phyloP scores from a whole-genome alignment of 1,140 invertebrate genomes.

The Drosophila parabipectinata region DNA sequence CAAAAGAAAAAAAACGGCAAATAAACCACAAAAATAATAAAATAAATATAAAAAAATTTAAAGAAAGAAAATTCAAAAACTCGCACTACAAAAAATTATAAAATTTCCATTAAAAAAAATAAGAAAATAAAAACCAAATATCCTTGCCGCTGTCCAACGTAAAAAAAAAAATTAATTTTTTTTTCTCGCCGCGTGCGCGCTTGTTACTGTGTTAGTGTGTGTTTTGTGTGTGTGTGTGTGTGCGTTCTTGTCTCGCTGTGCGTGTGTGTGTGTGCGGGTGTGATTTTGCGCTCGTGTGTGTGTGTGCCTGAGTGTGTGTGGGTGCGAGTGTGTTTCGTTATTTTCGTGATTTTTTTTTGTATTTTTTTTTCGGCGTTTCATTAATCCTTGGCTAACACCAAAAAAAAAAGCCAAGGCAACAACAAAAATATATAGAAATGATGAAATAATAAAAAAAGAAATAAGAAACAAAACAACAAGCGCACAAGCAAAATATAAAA shows the following conservation, averaged over 20 bases:
- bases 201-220: conserved; percentile 16
- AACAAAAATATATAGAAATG: background rate
- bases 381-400: conserved; percentile 29
- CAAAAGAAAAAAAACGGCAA: conserved; percentile 7
- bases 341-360: conserved; percentile 52
- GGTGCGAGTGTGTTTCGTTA: conserved; percentile 34
- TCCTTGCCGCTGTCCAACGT: conserved; percentile 32
- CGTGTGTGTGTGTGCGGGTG: conserved; percentile 38
- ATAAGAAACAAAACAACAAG: conserved; percentile 16
- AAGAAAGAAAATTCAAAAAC: background rate
- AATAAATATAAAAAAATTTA: background rate
- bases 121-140: conserved; percentile 1
- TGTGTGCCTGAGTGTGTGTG: conserved; percentile 28
- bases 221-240: conserved; percentile 14
- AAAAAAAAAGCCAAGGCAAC: conserved; percentile 25
- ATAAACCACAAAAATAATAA: background rate
- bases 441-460: conserved; percentile 27
- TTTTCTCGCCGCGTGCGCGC: conserved; percentile 54
- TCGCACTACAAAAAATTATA: background rate
- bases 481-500: conserved; percentile 31
- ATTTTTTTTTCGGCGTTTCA: conserved; percentile 35
- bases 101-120: background rate
- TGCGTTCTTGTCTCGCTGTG: conserved; percentile 14
- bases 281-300: conserved; percentile 44
- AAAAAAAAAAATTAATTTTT: conserved; percentile 34